Evolutionary conservation across 2,113 vertebrate species (phyloP).

Genomic region (Microtus ochrogaster): DNA sequence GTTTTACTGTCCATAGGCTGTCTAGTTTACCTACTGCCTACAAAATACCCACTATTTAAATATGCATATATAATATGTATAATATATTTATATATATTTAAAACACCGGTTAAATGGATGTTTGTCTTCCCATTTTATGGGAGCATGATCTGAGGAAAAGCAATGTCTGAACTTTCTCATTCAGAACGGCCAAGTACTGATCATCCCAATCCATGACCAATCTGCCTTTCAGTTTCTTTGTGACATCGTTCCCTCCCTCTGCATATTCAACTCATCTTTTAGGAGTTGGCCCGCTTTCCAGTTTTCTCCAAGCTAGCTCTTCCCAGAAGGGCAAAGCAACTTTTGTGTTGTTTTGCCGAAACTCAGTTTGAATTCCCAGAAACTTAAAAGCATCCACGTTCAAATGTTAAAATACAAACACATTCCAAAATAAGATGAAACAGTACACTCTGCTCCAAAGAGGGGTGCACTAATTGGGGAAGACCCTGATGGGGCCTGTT

Average conservation of each 20-base stretch:
- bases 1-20: not conserved
- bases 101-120: constrained; percentile 33
- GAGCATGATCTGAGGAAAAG: constrained; percentile 30
- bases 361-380: constrained; percentile 68
- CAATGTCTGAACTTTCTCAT: constrained; percentile 20
- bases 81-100: not conserved
- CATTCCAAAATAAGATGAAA: constrained; percentile 69
- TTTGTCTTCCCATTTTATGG: not conserved
- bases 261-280: constrained; percentile 68
- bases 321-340: constrained; percentile 54
- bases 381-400: constrained; percentile 65
- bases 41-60: constrained; percentile 35
- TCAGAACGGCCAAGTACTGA: constrained; percentile 52
- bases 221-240: constrained; percentile 67
- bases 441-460: constrained; percentile 33
- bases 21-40: not conserved
- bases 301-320: constrained; percentile 54
- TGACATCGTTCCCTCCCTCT: constrained; percentile 16
- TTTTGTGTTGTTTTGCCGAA: constrained; percentile 54
- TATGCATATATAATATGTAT: not conserved
- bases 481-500: constrained; percentile 21
- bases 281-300: constrained; percentile 54
- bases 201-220: constrained; percentile 69
- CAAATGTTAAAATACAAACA: constrained; percentile 68
- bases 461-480: not conserved